Conservation (phyloP, 2,113 vertebrate genomes). For the Pygoscelis antarcticus region DNA sequence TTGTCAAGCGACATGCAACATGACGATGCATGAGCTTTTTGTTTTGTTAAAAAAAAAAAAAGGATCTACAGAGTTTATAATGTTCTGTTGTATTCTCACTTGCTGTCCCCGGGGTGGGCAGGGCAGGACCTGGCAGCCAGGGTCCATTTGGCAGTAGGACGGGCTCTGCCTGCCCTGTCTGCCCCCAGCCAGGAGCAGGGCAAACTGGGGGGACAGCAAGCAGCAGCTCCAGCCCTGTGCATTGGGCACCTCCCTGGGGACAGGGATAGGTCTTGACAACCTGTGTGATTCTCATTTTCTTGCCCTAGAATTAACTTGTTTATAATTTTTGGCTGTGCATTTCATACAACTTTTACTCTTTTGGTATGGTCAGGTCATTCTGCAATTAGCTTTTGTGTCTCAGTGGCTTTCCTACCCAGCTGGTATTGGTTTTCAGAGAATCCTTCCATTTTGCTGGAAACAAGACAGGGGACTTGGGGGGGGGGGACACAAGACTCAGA, state of each 20-base stretch:
- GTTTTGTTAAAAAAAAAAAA: background rate
- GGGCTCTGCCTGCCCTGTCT: background rate
- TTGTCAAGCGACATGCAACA: background rate
- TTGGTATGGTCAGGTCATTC: background rate
- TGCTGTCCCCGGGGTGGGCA: background rate
- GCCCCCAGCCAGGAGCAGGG: background rate
- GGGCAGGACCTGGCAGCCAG: background rate
- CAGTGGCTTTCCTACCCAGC: background rate
- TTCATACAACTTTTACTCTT: background rate
- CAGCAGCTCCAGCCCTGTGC: fast-evolving
- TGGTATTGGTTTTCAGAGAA: background rate
- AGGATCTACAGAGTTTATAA: background rate
- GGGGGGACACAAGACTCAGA: background rate
- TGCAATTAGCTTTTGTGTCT: background rate
- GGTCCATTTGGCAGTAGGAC: background rate
- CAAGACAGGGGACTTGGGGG: background rate
- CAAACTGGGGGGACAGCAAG: background rate
- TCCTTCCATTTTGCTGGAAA: background rate
- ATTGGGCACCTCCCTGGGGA: background rate
- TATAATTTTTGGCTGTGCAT: background rate
- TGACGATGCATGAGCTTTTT: background rate
- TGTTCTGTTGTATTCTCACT: background rate
- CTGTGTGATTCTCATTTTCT: background rate
- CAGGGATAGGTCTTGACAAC: background rate
- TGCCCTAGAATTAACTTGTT: background rate